Evolutionary conservation across 2,797 vertebrate genomes (phyloP), one percentile per base, ranked within the genome.

Genomic region (Myiotriccus ornatus): DNA sequence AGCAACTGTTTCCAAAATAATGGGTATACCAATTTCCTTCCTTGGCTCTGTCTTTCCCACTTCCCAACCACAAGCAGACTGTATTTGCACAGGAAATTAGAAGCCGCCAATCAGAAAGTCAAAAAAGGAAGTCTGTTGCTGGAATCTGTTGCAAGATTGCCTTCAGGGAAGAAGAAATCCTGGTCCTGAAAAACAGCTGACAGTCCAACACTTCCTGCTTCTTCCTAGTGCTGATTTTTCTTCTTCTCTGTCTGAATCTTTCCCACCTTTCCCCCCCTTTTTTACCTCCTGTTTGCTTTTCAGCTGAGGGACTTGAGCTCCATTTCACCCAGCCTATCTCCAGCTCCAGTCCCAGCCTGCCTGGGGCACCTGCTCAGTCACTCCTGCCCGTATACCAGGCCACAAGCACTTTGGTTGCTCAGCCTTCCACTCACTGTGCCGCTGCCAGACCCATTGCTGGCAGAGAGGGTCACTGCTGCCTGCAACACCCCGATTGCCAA

Each of bases 391-490:
- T 7, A n/a, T 7, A 1, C 32, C 55, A 23, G 11, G 7, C 14
- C 23, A 9, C 55, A 44, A 16, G 17, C 12, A 7, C 2, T 2
- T 2, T 28, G 28, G 56, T 63, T 1, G 10, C 65, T 55, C 56
- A 53, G 43, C 52, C 62, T 43, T 10, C 0, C 1, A 41, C 53
- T 81, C 15, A 3, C 15, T 37, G 43, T 57, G 49, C 30, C 1
- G 1, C 73, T 35, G 52, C 49, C 44, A 6, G 59, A 44, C 30
- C 27, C 3, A 5, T 4, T 0, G 0, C 35, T 30, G n/a, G 49
- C 80, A 49, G 50, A 34, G 37, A 90, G 14, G 21, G 34, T 32
- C 79, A 34, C 44, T 28, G 32, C 78, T 75, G 50, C 46, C 37
- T 24, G 50, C 50, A 71, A 21, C 49, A 19, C 2, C 3, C 4